Conservation (phyloP, 2,797 vertebrate species). For the Micromesistius poutassou region DNA sequence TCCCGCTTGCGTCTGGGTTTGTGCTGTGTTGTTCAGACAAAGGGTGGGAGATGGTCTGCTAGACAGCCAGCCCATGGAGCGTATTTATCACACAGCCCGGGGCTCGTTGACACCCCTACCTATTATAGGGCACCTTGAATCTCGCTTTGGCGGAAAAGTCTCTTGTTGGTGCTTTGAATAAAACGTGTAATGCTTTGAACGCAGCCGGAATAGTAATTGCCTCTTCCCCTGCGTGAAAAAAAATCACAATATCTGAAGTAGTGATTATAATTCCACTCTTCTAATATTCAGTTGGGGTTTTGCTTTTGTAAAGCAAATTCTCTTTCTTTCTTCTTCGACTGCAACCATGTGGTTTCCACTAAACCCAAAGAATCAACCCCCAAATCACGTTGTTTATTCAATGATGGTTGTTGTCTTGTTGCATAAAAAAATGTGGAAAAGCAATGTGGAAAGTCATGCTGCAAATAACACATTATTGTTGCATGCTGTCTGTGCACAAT, state of each 20-base stretch:
- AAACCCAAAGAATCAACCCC: conserved; percentile 11
- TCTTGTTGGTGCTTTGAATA: conserved; percentile 55
- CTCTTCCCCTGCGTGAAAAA: conserved; percentile 35
- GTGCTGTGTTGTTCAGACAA: conserved; percentile 47
- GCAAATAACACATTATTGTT: conserved; percentile 5
- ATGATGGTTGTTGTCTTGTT: neutral
- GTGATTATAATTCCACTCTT: neutral
- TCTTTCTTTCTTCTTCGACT: conserved; percentile 3
- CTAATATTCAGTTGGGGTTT: conserved; percentile 1
- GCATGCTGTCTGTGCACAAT: conserved; percentile 3
- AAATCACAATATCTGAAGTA: conserved; percentile 36
- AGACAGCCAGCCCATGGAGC: conserved; percentile 54
- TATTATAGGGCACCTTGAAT: conserved; percentile 63
- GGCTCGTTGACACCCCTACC: conserved; percentile 54
- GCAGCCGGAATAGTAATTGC: conserved; percentile 41
- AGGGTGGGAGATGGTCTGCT: conserved; percentile 49
- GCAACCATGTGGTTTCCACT: neutral
- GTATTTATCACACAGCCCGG: conserved; percentile 55
- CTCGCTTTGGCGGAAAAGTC: conserved; percentile 46
- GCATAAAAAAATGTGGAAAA: too few species aligned
- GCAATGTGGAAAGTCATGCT: conserved; percentile 14
- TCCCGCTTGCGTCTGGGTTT: conserved; percentile 57
- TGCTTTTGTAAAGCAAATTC: conserved; percentile 23
- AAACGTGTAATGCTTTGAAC: conserved; percentile 40
- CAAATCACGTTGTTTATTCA: conserved; percentile 5